phyloP scores from a whole-genome alignment of 2,888 invertebrate genomes.

The Napeogenes sylphis region DNA sequence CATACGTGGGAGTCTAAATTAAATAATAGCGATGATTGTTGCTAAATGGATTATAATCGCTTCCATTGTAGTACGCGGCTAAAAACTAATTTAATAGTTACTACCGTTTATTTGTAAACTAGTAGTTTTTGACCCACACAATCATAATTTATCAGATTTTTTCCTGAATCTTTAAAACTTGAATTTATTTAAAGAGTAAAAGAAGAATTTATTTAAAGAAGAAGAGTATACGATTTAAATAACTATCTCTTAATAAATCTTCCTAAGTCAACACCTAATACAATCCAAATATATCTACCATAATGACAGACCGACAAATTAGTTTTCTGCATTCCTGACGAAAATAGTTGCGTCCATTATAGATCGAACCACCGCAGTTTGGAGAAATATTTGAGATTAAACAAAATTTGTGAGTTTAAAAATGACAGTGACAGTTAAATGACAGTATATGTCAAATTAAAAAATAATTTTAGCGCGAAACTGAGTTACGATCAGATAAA shows the following conservation, averaged over 20 bases:
- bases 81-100: background rate
- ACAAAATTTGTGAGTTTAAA: background rate
- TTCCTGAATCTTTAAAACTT: too few species aligned
- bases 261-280: slow-evolving; percentile 2
- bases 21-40: slow-evolving; percentile 28
- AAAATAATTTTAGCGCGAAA: background rate
- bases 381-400: background rate
- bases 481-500: background rate
- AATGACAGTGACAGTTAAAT: background rate
- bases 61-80: slow-evolving; percentile 12
- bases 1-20: slow-evolving; percentile 26
- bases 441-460: slow-evolving; percentile 1
- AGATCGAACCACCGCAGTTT: background rate
- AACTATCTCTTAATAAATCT: slow-evolving; percentile 1
- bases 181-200: too few species aligned
- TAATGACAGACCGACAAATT: slow-evolving; percentile 70
- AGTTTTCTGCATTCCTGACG: slow-evolving; percentile 45
- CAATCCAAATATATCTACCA: slow-evolving; percentile 42
- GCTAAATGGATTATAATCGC: slow-evolving; percentile 27
- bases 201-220: too few species aligned
- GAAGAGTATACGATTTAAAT: slow-evolving; percentile 2
- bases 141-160: background rate
- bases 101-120: background rate
- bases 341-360: slow-evolving; percentile 2
- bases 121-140: background rate